Evolutionary conservation across 2,797 vertebrate genomes (phyloP).

Genomic region (Lithobates pipiens): DNA sequence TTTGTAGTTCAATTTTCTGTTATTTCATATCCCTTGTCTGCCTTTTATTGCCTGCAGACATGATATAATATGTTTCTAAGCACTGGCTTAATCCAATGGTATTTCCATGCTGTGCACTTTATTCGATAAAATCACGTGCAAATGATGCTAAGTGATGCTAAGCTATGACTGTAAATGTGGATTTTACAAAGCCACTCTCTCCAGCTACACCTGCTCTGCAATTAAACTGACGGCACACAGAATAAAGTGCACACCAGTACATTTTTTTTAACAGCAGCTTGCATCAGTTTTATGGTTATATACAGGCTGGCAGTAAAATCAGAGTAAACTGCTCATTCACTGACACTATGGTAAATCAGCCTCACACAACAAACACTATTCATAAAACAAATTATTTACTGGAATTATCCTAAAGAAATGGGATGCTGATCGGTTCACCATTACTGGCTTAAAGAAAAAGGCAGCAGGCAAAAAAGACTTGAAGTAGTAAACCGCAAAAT

Average conservation of each 20-base stretch:
- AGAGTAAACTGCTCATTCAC: slow-evolving; percentile 51
- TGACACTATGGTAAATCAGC: slow-evolving; percentile 51
- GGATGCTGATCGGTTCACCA: slow-evolving; percentile 8
- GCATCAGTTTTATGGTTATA: slow-evolving; percentile 51
- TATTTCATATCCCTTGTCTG: background rate
- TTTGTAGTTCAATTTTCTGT: background rate
- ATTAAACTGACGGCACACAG: slow-evolving; percentile 41
- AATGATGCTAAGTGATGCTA: slow-evolving; percentile 45
- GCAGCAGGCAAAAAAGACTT: too few relatives aligned
- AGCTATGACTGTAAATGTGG: slow-evolving; percentile 23
- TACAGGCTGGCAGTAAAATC: slow-evolving; percentile 55
- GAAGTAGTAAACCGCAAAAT: too few relatives aligned
- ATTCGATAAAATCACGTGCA: slow-evolving; percentile 42
- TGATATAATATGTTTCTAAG: background rate
- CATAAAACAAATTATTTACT: slow-evolving; percentile 29
- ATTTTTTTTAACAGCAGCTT: slow-evolving; percentile 39
- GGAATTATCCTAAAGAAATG: slow-evolving; percentile 6
- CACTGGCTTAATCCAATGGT: slow-evolving; percentile 28
- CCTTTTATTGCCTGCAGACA: background rate
- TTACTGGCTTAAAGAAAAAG: background rate
- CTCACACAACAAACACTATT: slow-evolving; percentile 23
- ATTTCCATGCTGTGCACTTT: slow-evolving; percentile 20
- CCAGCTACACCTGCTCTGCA: slow-evolving; percentile 55
- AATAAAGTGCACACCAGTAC: slow-evolving; percentile 36
- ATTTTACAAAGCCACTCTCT: slow-evolving; percentile 37